Conservation (phyloP, 2,113 vertebrate genomes). For the Lepidothrix coronata region DNA sequence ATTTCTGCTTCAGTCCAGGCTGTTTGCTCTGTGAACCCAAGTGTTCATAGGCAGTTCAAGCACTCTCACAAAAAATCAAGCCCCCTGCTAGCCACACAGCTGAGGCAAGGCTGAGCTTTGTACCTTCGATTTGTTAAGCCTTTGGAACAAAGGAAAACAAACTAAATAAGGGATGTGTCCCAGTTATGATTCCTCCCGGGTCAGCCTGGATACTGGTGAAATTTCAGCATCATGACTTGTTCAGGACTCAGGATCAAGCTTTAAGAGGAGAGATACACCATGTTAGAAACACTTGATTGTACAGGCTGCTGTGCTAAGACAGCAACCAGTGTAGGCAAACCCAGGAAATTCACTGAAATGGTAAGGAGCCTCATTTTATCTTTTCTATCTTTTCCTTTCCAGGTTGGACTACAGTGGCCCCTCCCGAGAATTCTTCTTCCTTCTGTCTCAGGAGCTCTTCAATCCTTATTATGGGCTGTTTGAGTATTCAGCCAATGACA, state of each 20-base stretch:
- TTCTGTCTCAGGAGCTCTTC: constrained; percentile 97
- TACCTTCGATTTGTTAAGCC: background rate
- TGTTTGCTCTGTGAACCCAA: background rate
- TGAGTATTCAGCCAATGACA: constrained; percentile 97
- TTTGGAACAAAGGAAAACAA: background rate
- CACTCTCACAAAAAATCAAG: background rate
- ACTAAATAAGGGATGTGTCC: background rate
- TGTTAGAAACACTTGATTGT: background rate
- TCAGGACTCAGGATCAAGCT: background rate
- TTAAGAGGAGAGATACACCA: background rate
- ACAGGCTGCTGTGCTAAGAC: background rate
- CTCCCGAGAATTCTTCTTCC: constrained; percentile 97
- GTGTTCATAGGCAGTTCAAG: background rate
- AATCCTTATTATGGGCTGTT: constrained; percentile 98
- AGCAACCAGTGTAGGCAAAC: background rate
- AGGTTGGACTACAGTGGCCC: constrained; percentile 97
- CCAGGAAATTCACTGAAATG: background rate
- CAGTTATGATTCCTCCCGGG: background rate
- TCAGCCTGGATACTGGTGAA: background rate
- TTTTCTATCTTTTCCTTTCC: constrained; percentile 42
- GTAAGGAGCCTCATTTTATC: background rate
- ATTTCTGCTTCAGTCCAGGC: background rate
- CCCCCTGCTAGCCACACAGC: background rate
- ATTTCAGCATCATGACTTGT: background rate
- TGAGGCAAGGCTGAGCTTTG: background rate